Evolutionary conservation across 2,888 invertebrate species (phyloP).

Genomic region (Sicus ferrugineus): DNA sequence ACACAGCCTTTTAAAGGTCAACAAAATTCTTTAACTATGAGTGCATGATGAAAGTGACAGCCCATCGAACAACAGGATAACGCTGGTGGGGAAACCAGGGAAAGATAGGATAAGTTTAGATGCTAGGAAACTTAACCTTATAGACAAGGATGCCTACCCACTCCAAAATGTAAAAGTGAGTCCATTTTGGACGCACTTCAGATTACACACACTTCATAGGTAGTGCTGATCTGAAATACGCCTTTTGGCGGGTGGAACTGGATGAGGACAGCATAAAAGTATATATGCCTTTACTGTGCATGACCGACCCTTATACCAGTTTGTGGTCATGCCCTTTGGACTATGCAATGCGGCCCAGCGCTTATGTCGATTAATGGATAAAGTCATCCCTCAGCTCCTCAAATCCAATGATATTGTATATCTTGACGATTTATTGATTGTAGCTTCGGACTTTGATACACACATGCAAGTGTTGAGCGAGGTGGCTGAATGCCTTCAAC

Average conservation of each 20-base stretch:
- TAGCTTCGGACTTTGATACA: too few species aligned
- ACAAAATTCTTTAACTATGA: too few species aligned
- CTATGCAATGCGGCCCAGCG: slow-evolving; percentile 7
- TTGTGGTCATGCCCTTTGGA: too few species aligned
- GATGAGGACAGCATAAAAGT: not conserved
- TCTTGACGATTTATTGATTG: not conserved
- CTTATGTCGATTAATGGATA: slow-evolving; percentile 13
- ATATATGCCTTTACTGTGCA: slow-evolving; percentile 9
- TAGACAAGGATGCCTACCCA: not conserved
- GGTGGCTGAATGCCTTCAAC: not conserved
- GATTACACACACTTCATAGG: slow-evolving; percentile 1
- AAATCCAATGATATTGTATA: not conserved
- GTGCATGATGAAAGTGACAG: slow-evolving; percentile 4
- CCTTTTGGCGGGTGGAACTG: slow-evolving; percentile 13
- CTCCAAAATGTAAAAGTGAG: not conserved
- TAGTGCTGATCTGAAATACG: slow-evolving; percentile 5
- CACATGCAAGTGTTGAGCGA: not conserved
- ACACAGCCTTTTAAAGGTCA: too few species aligned
- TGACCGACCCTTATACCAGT: slow-evolving; percentile 8
- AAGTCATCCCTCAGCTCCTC: not conserved
- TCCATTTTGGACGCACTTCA: not conserved
- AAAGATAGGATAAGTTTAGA: not conserved
- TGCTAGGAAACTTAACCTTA: not conserved
- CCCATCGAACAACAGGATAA: not conserved
- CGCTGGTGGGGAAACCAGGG: not conserved